These are phyloP conservation scores for Ciconia boyciana DNA, from an alignment of 2,113 vertebrate species.

Conservation along the genomic window DNA sequence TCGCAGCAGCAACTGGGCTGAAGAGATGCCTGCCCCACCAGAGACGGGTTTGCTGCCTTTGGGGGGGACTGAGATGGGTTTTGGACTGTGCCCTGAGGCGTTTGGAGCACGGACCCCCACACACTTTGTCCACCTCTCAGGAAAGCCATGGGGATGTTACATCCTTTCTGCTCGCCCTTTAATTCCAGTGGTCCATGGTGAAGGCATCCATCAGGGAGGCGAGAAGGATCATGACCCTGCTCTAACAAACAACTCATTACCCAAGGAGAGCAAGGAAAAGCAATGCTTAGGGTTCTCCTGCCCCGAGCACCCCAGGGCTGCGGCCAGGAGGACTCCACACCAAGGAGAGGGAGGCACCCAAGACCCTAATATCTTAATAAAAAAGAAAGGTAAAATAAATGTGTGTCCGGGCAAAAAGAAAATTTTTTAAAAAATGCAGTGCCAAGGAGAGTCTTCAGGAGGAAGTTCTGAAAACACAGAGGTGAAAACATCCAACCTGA, in stretches of 20 bases:
- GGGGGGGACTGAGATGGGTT: neutral
- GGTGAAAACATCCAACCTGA: neutral
- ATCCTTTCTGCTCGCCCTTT: neutral
- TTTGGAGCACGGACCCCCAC: neutral
- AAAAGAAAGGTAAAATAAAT: neutral
- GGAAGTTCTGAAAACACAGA: neutral
- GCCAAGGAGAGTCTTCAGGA: neutral
- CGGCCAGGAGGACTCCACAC: neutral
- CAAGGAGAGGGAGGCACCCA: neutral
- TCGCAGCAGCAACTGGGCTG: rapidly evolving
- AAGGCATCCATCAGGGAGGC: neutral
- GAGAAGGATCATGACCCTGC: neutral
- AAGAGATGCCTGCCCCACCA: neutral
- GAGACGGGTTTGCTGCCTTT: neutral
- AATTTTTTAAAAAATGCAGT: neutral
- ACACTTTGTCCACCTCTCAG: neutral
- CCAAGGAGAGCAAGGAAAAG: neutral
- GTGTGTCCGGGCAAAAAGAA: neutral
- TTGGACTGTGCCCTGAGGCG: neutral
- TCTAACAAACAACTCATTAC: neutral
- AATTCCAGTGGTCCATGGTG: neutral
- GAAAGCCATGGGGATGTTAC: neutral
- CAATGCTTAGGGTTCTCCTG: neutral
- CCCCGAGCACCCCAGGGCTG: rapidly evolving
- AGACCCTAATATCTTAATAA: neutral